Base-by-base conservation (phyloP, 2,113 vertebrate genomes). In the Dascyllus trimaculatus region DNA sequence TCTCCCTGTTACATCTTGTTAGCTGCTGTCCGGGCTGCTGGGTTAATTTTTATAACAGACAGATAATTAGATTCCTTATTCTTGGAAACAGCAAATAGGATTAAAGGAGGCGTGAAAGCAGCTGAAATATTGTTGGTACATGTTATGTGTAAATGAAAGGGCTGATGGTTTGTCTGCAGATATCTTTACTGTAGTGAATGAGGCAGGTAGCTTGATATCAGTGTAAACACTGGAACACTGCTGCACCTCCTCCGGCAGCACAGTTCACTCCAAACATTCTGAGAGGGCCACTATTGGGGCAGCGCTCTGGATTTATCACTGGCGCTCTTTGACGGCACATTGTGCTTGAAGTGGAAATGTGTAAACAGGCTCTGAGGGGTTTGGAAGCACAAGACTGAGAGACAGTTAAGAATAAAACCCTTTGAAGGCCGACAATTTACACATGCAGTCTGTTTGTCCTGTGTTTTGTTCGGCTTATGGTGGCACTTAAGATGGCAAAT, bases 201-300 rank as follows among this genome's bases (percentile, higher is more conserved):
- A 19, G 40, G 25, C 54, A 60, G 65, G 64, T 77, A n/a, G 62
- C 58, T 58, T 62, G 60, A 71, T 77, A 43, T 58, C 25, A 70
- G 59, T 85, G 65, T 64, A 82, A 84, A 87, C 71, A 84, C 66
- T 81, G 62, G 24, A 76, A 73, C 48, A 35, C 54, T 14, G 26
- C 48, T 58, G 48, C 57, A 13, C n/a, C 45, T 54, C 6, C 78
- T 78, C 64, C 53, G 62, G 48, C 5, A 18, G 15, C 62, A 62
- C 48, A n/a, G 75, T 53, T 70, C 38, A 46, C 67, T 84, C 52
- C 80, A 71, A 85, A 88, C 81, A 68, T 70, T 75, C 63, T 35
- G 22, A 83, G 32, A 82, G 45, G 62, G 61, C 35, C 64, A 68
- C 61, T 56, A 52, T 85, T 57, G 5, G 13, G 40, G 72, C 60